A percentile compares a stretch with the other conserved stretches of the same genome.
phyloP scores from a whole-genome alignment of 2,113 vertebrate species.

The Corydoras maculifer region DNA sequence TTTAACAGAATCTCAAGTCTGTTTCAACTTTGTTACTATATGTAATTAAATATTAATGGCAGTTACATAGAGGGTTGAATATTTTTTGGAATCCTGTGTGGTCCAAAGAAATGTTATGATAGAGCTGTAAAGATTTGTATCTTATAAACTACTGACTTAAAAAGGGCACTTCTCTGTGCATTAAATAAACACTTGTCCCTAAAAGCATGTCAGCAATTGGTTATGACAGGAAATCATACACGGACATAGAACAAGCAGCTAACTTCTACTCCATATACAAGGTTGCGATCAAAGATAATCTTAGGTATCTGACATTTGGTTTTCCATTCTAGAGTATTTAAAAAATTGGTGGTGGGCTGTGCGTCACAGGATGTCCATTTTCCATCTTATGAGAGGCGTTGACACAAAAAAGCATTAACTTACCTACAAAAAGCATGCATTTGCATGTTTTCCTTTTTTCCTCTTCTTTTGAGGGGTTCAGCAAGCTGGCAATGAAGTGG shows the following conservation, averaged over 20 bases:
- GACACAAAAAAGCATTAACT: neutral
- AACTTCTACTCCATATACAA: neutral
- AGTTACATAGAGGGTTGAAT: too few species aligned
- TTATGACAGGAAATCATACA: slow-evolving; percentile 8
- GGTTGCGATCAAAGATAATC: slow-evolving; percentile 10
- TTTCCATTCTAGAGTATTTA: slow-evolving; percentile 39
- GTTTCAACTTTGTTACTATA: too few species aligned
- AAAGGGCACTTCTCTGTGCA: neutral
- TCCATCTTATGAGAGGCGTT: slow-evolving; percentile 30
- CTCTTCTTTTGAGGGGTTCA: neutral
- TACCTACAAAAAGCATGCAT: neutral
- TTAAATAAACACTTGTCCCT: neutral
- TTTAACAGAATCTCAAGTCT: too few species aligned
- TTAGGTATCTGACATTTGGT: slow-evolving; percentile 33
- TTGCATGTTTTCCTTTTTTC: neutral
- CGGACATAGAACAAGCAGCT: neutral
- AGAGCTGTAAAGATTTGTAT: too few species aligned
- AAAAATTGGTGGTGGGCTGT: slow-evolving; percentile 25
- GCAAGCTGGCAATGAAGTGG: neutral
- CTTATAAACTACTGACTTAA: too few species aligned
- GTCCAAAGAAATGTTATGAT: too few species aligned
- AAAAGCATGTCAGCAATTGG: neutral
- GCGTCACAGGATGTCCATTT: slow-evolving; percentile 45
- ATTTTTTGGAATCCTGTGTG: too few species aligned
- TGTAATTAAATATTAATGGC: too few species aligned